Conservation (phyloP, 2,797 vertebrate species). For the Platalea minor region DNA sequence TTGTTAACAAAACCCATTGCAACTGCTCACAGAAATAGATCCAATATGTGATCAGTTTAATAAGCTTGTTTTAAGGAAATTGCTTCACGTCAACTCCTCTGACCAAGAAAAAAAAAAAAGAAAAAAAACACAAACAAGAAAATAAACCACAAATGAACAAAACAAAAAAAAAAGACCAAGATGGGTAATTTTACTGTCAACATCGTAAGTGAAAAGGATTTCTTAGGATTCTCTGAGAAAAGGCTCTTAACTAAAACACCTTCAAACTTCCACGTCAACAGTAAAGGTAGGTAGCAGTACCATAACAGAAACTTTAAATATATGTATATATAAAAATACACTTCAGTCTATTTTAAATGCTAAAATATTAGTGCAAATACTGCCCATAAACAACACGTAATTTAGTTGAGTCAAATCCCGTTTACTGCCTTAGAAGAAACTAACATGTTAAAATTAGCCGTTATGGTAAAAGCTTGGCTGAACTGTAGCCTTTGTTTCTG, state of each 20-base stretch:
- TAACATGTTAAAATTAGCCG: accelerated
- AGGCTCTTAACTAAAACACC: not conserved
- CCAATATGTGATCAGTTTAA: not conserved
- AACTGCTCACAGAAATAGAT: not conserved
- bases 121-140: not conserved
- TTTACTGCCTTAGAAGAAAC: not conserved
- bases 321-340: not conserved
- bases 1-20: not conserved
- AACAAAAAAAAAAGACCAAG: not conserved
- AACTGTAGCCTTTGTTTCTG: not conserved
- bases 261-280: not conserved
- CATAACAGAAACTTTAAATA: not conserved
- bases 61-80: not conserved
- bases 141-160: not conserved
- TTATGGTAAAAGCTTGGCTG: not conserved
- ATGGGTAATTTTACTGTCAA: not conserved
- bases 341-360: not conserved
- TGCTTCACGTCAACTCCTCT: not conserved
- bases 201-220: not conserved
- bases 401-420: not conserved
- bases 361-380: not conserved
- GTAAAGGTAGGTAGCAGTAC: not conserved
- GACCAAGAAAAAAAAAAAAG: not conserved
- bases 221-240: not conserved
- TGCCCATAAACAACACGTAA: not conserved